Evolutionary conservation across 2,797 vertebrate species (phyloP), one percentile per base, ranked within the genome.

Genomic region (Sebastes vulpes): DNA sequence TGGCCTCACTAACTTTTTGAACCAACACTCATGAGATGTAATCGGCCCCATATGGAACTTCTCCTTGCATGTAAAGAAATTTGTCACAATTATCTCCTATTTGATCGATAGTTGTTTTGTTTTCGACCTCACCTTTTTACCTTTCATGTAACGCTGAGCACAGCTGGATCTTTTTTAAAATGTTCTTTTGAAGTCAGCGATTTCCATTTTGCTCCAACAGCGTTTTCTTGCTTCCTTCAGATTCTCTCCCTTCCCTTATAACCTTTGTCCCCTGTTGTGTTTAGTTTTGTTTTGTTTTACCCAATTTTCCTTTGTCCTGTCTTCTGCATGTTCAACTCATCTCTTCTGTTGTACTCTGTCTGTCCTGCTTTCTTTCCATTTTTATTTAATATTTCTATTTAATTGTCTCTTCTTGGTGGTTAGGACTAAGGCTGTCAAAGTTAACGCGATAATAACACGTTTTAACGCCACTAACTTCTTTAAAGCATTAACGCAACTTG

Each of bases 61-160:
- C 72, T n/a, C 16, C 50, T 28, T 60, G 48, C 50, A 79, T 18
- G 12, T 61, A 21, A 68, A 76, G 31, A 66, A 29, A 84, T 79
- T 64, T 85, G 50, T 82, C 66, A 53, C 72, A 77, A 79, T 87
- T 4, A 79, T 46, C 46, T 68, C 66, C 12, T 59, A 48, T 63
- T 53, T 69, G 46, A 50, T 50, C 46, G 46, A n/a, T 50, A n/a
- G 46, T 50, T 48, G 46, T 48, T 50, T 48, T 81, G 48, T 12
- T 61, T 66, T 84, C 12, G 70, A 89, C 76, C 71, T 78, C 52
- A 85, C 76, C 82, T 92, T 81, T 31, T 88, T 71, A 90, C 86
- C 84, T 83, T 72, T 54, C 7, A 23, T 71, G 60, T 59, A 73
- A 67, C 46, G 66, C 77, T 85, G 58, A 90, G 74, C 75, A 23